phyloP scores from a whole-genome alignment of 2,888 invertebrate genomes.

The Hypolimnas misippus region DNA sequence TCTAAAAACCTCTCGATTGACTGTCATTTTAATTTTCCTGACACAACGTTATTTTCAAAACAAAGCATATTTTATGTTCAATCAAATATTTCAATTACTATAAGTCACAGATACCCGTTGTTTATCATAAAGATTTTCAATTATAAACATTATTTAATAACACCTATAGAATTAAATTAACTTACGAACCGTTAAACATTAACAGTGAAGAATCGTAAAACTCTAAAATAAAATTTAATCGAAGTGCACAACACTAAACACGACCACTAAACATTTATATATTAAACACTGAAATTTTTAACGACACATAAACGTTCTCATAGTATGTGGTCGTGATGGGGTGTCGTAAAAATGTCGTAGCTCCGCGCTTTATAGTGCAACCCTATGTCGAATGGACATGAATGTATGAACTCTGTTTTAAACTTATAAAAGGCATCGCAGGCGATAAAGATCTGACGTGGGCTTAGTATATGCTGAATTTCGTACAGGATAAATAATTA shows the following conservation, averaged over 20 bases:
- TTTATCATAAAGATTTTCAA: no score
- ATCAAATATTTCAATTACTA: no score
- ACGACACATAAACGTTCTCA: constrained; percentile 56
- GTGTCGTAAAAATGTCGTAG: constrained; percentile 64
- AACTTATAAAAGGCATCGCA: not conserved
- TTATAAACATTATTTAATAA: not conserved
- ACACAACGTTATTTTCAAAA: no score
- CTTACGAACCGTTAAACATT: not conserved
- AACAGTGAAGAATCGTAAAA: not conserved
- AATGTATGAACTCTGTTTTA: not conserved
- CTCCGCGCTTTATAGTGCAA: constrained; percentile 54
- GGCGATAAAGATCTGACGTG: no score
- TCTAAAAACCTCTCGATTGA: no score
- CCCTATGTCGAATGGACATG: constrained; percentile 13
- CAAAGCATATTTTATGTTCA: no score
- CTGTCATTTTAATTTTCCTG: no score
- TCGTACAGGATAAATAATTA: no score
- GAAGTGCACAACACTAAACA: constrained; percentile 3
- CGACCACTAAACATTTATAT: constrained; percentile 55
- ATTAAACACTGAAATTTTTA: constrained; percentile 58
- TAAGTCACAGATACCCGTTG: no score
- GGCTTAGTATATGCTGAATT: no score
- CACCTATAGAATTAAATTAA: not conserved
- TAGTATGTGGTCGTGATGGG: constrained; percentile 46
- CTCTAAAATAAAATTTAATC: not conserved